These are phyloP conservation scores for Siniperca knerii DNA, from an alignment of 2,113 vertebrate genomes.

Conservation along the genomic window DNA sequence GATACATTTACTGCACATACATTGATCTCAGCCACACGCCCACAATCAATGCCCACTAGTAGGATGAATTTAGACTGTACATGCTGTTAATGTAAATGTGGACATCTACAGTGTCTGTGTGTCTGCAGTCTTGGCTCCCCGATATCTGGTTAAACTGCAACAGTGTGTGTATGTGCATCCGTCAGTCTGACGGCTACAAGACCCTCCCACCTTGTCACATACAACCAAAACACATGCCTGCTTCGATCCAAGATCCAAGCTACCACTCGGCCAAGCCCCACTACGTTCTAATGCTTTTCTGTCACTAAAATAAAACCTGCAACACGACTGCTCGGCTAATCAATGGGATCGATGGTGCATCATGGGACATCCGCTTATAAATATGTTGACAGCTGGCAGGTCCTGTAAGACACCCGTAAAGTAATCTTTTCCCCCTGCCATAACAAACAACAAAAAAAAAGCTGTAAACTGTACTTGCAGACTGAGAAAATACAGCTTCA, in stretches of 20 bases:
- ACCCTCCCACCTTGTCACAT: constrained; percentile 38
- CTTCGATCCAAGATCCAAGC: constrained; percentile 27
- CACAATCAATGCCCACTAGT: constrained; percentile 48
- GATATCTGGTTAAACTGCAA: constrained; percentile 10
- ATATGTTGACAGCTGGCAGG: constrained; percentile 67
- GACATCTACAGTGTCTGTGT: constrained; percentile 15
- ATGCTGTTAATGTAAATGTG: constrained; percentile 47
- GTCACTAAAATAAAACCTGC: constrained; percentile 87
- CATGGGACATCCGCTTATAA: constrained; percentile 54
- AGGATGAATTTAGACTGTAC: constrained; percentile 27
- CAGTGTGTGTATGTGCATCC: constrained; percentile 14
- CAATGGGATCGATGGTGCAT: constrained; percentile 77
- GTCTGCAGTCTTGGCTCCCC: constrained; percentile 5
- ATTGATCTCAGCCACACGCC: constrained; percentile 2
- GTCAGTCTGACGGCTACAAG: constrained; percentile 7
- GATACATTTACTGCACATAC: constrained; percentile 15
- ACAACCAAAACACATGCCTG: constrained; percentile 36
- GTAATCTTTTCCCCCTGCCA: neutral
- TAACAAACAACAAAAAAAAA: constrained; percentile 4
- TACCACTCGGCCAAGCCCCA: constrained; percentile 5
- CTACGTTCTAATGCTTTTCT: constrained; percentile 83
- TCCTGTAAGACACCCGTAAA: constrained; percentile 36
- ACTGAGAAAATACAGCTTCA: constrained; percentile 18
- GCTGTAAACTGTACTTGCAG: neutral
- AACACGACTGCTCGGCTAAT: constrained; percentile 84